Evolutionary conservation across 2,113 vertebrate genomes (phyloP).

Genomic region (Paradisaea rubra): DNA sequence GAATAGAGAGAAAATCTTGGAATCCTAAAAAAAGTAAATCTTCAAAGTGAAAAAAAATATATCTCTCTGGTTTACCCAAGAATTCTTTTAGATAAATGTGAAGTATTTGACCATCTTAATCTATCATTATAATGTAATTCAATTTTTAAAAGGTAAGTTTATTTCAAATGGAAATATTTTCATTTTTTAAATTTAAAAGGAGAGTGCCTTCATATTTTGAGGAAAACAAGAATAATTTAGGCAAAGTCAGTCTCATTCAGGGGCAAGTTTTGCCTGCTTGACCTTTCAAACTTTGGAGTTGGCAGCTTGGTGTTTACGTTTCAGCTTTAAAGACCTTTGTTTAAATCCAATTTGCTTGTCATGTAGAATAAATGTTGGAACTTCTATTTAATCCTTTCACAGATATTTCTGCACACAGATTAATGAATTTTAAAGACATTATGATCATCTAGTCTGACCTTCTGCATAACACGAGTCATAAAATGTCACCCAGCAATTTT

Average conservation of each 20-base stretch:
- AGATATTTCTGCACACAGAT: conserved; percentile 40
- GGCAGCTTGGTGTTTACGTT: conserved; percentile 12
- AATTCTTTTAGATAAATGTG: neutral
- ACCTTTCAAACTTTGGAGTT: conserved; percentile 15
- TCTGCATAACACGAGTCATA: neutral
- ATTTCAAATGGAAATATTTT: neutral
- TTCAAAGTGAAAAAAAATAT: neutral
- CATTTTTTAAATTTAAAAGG: neutral
- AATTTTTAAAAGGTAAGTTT: neutral
- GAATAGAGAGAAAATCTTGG: neutral
- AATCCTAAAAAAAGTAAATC: neutral
- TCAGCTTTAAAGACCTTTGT: conserved; percentile 46
- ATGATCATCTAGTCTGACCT: conserved; percentile 31
- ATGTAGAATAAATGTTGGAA: conserved; percentile 36
- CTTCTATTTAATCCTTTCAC: conserved; percentile 32
- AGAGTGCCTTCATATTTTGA: neutral
- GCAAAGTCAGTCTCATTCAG: neutral
- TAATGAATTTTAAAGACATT: conserved; percentile 50
- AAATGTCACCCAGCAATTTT: conserved; percentile 14
- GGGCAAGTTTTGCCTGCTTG: neutral
- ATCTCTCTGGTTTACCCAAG: neutral
- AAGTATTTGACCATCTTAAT: neutral
- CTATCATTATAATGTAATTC: neutral
- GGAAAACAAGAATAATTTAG: neutral
- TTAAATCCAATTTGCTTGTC: conserved; percentile 55